These are phyloP conservation scores for Kryptopterus vitreolus DNA, from an alignment of 2,797 vertebrate species.

Conservation along the genomic window DNA sequence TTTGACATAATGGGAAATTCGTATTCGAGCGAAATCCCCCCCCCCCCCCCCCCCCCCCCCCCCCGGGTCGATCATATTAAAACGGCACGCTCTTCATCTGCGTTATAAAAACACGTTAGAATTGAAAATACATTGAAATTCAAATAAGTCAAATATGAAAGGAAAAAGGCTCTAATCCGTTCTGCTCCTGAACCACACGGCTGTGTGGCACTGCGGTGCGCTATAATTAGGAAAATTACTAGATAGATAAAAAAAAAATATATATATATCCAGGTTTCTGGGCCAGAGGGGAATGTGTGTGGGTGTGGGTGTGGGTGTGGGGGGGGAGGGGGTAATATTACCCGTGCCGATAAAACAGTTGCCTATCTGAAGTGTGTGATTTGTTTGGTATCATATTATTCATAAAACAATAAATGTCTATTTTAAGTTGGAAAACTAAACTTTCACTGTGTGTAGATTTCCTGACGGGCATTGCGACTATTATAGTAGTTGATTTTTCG, in stretches of 20 bases:
- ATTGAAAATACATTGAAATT: constrained; percentile 61
- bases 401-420: background rate
- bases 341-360: background rate
- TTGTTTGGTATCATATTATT: background rate
- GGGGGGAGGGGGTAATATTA: too few species aligned
- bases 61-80: too few species aligned
- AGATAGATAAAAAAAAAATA: background rate
- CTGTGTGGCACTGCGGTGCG: constrained; percentile 27
- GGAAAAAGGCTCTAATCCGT: constrained; percentile 50
- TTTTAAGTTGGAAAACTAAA: too few species aligned
- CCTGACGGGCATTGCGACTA: background rate
- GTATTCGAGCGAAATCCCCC: constrained; percentile 62
- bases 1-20: constrained; percentile 70
- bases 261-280: too few species aligned
- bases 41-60: too few species aligned
- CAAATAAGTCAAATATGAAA: constrained; percentile 59
- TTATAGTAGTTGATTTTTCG: background rate
- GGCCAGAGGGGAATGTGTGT: too few species aligned
- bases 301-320: too few species aligned
- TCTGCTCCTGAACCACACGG: constrained; percentile 36
- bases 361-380: background rate
- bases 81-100: background rate
- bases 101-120: constrained; percentile 58
- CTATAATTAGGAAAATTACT: constrained; percentile 18
- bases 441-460: background rate